Evolutionary conservation across 1,140 invertebrate species (phyloP), one percentile per base, ranked within the genome.

Genomic region (Heterodera schachtii): DNA sequence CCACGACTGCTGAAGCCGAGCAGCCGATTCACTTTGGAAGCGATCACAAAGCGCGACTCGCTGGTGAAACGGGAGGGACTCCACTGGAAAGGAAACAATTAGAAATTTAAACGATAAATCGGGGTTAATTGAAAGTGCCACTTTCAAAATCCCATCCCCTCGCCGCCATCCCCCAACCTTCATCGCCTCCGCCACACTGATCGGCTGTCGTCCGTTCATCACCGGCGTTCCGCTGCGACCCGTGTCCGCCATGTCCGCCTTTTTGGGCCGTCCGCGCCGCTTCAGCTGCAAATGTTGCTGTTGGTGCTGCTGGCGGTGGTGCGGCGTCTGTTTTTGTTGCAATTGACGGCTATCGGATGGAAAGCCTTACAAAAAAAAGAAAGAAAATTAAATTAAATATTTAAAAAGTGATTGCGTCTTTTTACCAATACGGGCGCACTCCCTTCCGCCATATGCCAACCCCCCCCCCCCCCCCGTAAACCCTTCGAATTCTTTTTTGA

Each of bases 1-100:
- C 57, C 57, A 19, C 57, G 57, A 64, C 57, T 64, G 76, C 41
- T 47, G 43, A 75, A 85, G 9, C 77, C 77, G 7, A 78, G 49
- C 8, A 85, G 57, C 46, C 87, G 87, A 49, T 86, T 86, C 7
- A 84, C 84, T 77, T 86, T 86, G 19, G 85, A 87, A 21, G 78
- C 85, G 3, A 86, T 67, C 46, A 86, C 79, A 76, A 86, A 86
- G 21, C 73, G 49, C 5, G 86, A 70, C n/a, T 84, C 82, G 43
- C 57, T 69, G 7, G 73, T 46, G 21, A 86, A 73, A 6, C 85
- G 86, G 7, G 83, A 74, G 3, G 85, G 85, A 69, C 84, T 78
- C 85, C 85, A 86, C 84, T 85, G n/a, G n/a, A 87, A 60, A 60
- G 1, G 5, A 60, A 60, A 60, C 13, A 60, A 60, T 19, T 6